Evolutionary conservation across 1,140 invertebrate genomes (phyloP).

Genomic region (Sweltsa coloradensis): DNA sequence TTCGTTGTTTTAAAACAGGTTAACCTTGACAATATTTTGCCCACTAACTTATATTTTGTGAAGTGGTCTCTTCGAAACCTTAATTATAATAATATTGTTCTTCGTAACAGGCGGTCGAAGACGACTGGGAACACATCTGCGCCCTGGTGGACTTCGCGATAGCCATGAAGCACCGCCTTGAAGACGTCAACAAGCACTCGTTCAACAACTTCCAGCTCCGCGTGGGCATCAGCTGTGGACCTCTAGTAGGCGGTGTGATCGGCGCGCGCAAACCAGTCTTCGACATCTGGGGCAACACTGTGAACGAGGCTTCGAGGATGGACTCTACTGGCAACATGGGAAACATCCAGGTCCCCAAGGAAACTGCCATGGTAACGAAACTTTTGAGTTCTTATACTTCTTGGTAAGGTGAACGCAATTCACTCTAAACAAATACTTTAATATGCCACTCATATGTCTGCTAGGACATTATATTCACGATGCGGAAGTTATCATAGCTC

Average conservation of each 20-base stretch:
- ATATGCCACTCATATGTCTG: too few species aligned
- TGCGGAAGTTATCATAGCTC: too few species aligned
- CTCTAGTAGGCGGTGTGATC: constrained; percentile 92
- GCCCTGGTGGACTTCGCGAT: constrained; percentile 88
- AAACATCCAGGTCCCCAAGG: constrained; percentile 74
- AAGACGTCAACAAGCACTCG: constrained; percentile 90
- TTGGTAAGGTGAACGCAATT: background rate
- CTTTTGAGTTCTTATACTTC: background rate
- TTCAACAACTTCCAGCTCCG: constrained; percentile 94
- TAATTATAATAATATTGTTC: too few species aligned
- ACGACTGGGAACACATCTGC: constrained; percentile 64
- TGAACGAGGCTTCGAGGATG: constrained; percentile 91
- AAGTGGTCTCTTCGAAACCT: background rate
- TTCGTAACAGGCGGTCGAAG: constrained; percentile 31
- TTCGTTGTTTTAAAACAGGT: too few species aligned
- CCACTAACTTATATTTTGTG: constrained; percentile 4
- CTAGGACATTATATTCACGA: too few species aligned
- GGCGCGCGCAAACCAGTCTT: constrained; percentile 95
- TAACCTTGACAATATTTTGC: too few species aligned
- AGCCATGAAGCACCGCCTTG: constrained; percentile 76
- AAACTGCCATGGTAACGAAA: constrained; percentile 57
- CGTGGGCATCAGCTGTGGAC: constrained; percentile 85
- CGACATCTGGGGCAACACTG: constrained; percentile 97
- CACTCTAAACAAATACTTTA: too few species aligned
- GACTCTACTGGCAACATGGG: constrained; percentile 81